A percentile compares a stretch with the other conserved stretches of the same genome.
phyloP scores from a whole-genome alignment of 2,888 invertebrate genomes.

The Pediacus dermestoides region DNA sequence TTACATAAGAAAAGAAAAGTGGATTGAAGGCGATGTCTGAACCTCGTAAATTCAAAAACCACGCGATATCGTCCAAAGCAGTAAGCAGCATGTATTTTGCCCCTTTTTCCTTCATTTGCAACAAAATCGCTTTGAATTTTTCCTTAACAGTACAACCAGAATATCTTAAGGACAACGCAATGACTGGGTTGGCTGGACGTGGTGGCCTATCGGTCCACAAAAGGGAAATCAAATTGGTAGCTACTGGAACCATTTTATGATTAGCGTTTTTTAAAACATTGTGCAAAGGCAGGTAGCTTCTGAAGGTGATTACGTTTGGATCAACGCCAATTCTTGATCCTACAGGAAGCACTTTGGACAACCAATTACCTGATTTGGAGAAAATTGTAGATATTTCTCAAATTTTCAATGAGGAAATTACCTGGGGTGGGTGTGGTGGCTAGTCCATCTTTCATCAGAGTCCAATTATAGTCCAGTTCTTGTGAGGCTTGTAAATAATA shows the following conservation, averaged over 20 bases:
- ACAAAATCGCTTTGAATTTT: conserved; percentile 65
- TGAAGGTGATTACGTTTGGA: conserved; percentile 65
- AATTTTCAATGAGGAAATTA: no score
- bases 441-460: conserved; percentile 76
- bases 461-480: conserved; percentile 83
- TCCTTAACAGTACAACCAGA: conserved; percentile 61
- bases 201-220: conserved; percentile 62
- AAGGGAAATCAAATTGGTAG: conserved; percentile 67
- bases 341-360: conserved; percentile 59
- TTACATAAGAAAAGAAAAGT: conserved; percentile 72
- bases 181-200: conserved; percentile 54
- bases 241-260: conserved; percentile 63
- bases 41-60: conserved; percentile 83
- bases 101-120: conserved; percentile 64
- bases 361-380: conserved; percentile 76
- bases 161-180: conserved; percentile 58
- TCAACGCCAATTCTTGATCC: conserved; percentile 75
- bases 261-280: conserved; percentile 60
- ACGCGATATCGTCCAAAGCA: conserved; percentile 83
- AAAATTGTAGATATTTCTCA: no score
- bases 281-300: conserved; percentile 60
- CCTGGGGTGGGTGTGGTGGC: conserved; percentile 52
- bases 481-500: conserved; percentile 87
- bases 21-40: conserved; percentile 87
- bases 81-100: conserved; percentile 67